Evolutionary conservation across 2,888 invertebrate species (phyloP), one percentile per base, ranked within the genome.

Genomic region (Pachymerium ferrugineum): DNA sequence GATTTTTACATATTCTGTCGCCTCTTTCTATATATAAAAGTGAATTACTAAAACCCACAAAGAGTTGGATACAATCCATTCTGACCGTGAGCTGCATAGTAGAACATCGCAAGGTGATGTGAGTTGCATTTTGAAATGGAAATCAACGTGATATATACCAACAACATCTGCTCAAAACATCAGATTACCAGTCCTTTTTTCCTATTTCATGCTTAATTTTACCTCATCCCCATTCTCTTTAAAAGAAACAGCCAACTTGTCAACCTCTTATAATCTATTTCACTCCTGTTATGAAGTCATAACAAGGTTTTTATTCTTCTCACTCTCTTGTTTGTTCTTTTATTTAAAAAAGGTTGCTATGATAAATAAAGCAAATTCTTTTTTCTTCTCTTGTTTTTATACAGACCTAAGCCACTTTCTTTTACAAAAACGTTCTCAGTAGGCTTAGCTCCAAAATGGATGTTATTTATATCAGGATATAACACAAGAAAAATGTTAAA

Each of bases 41-140:
- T 54, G 54, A 54, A 54, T 54, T 54, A 54, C 54, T 54, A 54
- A 54, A 54, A 54, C 54, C 54, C 54, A 54, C 54, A 54, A 54
- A 54, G 54, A 54, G 25, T 54, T 54, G 54, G 54, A 54, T 54
- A 54, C 54, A 54, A 54, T 54, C 54, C 54, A 54, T 54, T 54
- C 54, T 54, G 54, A 54, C 54, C 54, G 54, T 54, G 54, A 54
- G 54, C 28, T 54, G 54, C 54, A 54, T 54, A 54, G 54, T 25
- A n/a, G 54, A 54, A 54, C 54, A 54, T 54, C 54, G 12, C 54
- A 54, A 54, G 54, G 54, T 54, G 54, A 54, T 54, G 54, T 28
- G 54, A 22, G 25, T 54, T 54, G 54, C 54, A 54, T 54, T 54
- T 54, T 54, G 54, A 54, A 54, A 54, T 54, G 54, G 54, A 54